phyloP scores from a whole-genome alignment of 2,888 invertebrate species.

The Parapristionchus giblindavisi region DNA sequence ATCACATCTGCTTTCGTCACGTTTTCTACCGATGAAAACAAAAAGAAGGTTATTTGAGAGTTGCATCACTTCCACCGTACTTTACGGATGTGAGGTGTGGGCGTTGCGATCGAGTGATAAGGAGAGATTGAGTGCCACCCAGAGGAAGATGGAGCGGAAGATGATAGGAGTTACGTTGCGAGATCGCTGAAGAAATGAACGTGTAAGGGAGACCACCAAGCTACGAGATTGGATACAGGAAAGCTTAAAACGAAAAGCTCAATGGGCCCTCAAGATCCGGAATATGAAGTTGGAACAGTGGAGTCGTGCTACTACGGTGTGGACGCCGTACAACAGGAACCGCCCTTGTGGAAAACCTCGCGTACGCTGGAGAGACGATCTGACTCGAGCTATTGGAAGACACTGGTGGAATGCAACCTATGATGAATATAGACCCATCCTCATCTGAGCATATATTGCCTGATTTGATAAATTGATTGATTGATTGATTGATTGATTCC shows the following conservation, averaged over 20 bases:
- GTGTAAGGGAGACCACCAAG: background rate
- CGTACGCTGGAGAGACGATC: background rate
- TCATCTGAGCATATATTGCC: too few relatives aligned
- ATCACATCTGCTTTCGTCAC: background rate
- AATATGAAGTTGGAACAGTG: background rate
- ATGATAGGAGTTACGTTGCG: conserved; percentile 5
- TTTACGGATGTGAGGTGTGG: conserved; percentile 22
- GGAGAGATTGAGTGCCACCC: background rate
- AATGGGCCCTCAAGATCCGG: background rate
- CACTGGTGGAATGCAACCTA: too few relatives aligned
- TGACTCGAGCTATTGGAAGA: too few relatives aligned
- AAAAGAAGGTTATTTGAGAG: background rate
- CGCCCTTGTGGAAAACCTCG: background rate
- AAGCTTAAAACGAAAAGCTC: background rate
- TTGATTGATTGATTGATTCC: too few relatives aligned
- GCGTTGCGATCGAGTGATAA: background rate
- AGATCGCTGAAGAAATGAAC: background rate
- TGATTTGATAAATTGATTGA: too few relatives aligned
- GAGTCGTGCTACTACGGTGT: background rate
- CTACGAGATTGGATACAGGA: conserved; percentile 6
- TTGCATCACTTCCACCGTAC: background rate
- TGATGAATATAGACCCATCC: too few relatives aligned
- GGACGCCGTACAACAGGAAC: background rate
- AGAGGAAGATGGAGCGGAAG: conserved; percentile 6
- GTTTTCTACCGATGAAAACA: conserved; percentile 14